Base-by-base conservation (phyloP, 2,888 invertebrate genomes). In the Epirrita christyi region DNA sequence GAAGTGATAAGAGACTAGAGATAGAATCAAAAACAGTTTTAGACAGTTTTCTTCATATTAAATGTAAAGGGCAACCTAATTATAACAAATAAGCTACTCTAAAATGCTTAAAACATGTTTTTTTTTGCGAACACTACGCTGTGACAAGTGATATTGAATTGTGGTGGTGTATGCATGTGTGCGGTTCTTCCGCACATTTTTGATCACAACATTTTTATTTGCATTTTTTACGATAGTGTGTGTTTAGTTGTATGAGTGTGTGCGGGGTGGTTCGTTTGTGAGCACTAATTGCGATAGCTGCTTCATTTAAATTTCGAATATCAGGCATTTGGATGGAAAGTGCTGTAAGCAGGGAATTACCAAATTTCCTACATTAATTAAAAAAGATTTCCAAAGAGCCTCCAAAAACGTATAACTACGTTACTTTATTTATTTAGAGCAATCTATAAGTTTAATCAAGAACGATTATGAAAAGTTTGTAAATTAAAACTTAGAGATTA, bases 231-330 rank as follows among this genome's bases (percentile, higher is more conserved):
- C 67, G 70, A 66, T 58, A 75, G 88, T 87, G 85, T 82, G 84
- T 72, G 76, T 80, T 76, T 80, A 79, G 79, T 76, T 73, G 71
- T 36, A 14, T 8, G 40, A 65, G 65, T 76, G 72, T 73, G 68
- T 56, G 65, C 57, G 4, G 4, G 57, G 71, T 67, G 43, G 50
- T 60, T 34, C 53, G 63, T 61, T 49, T 62, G 67, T 79, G 82
- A 69, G 80, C 78, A 80, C 91, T 92, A 92, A 92, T 92, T 92
- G 89, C 87, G 86, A 92, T 91, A 88, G 55, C 90, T 89, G 90
- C 91, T 92, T 92, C 88, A 91, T 92, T 91, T 91, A 90, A 91
- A 92, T 90, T 90, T 91, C 88, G 89, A 89, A 88, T 88, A 87
- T 86, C 88, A 81, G 84, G 62, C 73, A 72, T 66, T 71, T 65